Base-by-base conservation (phyloP, 2,888 invertebrate species). In the Nymphalis polychloros region DNA sequence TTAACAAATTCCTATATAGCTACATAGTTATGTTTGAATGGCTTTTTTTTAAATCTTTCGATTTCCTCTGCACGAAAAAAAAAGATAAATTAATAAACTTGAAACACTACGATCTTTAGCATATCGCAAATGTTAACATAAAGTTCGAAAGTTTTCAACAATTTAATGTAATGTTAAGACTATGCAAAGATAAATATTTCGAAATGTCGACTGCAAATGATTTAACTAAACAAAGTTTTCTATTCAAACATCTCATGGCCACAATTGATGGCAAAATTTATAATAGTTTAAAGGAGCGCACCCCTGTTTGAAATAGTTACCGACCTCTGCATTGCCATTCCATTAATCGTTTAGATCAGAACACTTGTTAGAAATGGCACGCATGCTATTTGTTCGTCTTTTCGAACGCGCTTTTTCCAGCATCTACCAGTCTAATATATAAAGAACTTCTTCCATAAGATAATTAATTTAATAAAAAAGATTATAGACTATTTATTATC, bases 261-360 rank as follows among this genome's bases (percentile, higher is more conserved):
- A 70, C 77, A 83, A 73, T 76, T 74, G 75, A 80, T 81, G 81
- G 79, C 78, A 76, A 84, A 86, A 89, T 86, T 85, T 81, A 84
- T 81, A 84, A 85, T 84, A 85, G 84, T 87, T 87, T 81, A 82
- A 84, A 83, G 83, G 83, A 79, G 76, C 72, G 68, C 75, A 63
- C 71, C 78, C 79, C 81, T 78, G 78, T 81, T 80, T 77, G 77
- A 79, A 84, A 87, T 88, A 87, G 88, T 87, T 85, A 79, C 73
- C 82, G 83, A 84, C 85, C 84, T 82, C 84, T 82, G 83, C 84
- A 81, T 81, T 77, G 80, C 82, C 83, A 85, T 84, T 83, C 81
- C 78, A 77, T 74, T 77, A 78, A 57, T 76, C 62, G 63, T 47
- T 20, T 79, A 76, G 77, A 57, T 10, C 19, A 19, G 35, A 19